Base-by-base conservation (phyloP, 2,113 vertebrate genomes). In the Brachypodius melanocephalos region DNA sequence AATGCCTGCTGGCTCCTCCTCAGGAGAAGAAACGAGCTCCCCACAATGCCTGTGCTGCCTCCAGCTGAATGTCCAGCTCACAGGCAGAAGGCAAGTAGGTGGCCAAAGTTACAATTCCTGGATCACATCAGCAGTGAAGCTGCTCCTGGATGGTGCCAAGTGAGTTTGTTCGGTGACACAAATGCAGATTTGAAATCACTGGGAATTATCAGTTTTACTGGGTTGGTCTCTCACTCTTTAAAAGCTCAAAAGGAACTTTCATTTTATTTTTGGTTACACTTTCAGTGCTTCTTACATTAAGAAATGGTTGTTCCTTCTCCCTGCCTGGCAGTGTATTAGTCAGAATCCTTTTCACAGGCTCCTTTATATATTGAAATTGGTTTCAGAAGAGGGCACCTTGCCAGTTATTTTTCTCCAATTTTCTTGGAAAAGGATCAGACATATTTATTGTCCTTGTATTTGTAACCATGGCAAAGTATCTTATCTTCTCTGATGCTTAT, bases 391-490 rank as follows among this genome's bases (percentile, higher is more conserved):
- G 68, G 81, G 82, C 58, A 81, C 49, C 49, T 92, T 76, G 82
- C 90, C 88, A 89, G 77, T 72, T 92, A 76, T 82, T 91, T 92
- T 93, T 85, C 62, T 75, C 20, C 80, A 32, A 12, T 77, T 91
- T 84, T 92, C 72, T 86, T 92, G 79, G 80, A 80, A 93, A 84
- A 89, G 49, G 52, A 77, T 89, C 40, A 80, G 48, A 66, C 54
- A 29, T 81, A 76, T 92, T 91, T 93, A 91, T 90, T 93, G 82
- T 94, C 69, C 78, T 84, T 88, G 59, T 87, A 32, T 94, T 93
- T 89, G 88, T 95, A 94, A 92, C 91, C 88, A 94, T 93, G 79
- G 85, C 68, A 84, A 86, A 93, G 52, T 85, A 59, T 91, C 91
- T 95, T 96, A 91, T 83, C 81, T 58, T 72, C 68, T 83, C 28